A percentile compares a stretch with the other conserved stretches of the same genome.
Conservation (phyloP, 2,113 vertebrate genomes). For the rat (Rattus norvegicus) region DNA sequence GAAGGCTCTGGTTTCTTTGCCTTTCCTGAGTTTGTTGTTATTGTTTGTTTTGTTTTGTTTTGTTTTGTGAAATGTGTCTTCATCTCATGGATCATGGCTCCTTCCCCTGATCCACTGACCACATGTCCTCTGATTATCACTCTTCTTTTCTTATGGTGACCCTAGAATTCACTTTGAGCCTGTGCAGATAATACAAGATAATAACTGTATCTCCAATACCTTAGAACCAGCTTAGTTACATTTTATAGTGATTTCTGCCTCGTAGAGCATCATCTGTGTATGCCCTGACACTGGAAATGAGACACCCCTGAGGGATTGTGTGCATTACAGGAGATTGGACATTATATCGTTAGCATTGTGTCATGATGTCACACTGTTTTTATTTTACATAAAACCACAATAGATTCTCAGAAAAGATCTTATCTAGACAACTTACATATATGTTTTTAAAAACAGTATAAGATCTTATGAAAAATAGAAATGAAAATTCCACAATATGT, state of each 20-base stretch:
- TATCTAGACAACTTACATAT: background rate
- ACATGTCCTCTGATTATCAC: background rate
- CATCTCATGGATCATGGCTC: background rate
- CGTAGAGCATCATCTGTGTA: background rate
- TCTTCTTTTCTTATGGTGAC: background rate
- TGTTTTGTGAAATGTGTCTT: background rate
- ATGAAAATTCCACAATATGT: background rate
- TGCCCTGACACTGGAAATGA: conserved; percentile 29
- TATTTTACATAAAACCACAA: background rate
- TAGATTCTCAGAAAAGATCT: background rate
- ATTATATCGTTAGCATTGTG: background rate
- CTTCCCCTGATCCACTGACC: background rate
- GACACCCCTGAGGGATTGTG: background rate
- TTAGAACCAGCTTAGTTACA: background rate
- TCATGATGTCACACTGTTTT: background rate
- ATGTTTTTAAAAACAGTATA: conserved; percentile 6
- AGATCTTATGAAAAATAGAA: conserved; percentile 32
- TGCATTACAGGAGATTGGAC: background rate
- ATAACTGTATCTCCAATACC: background rate
- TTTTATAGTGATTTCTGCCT: background rate
- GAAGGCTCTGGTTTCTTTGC: background rate
- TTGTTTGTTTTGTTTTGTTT: background rate
- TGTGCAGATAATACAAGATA: background rate
- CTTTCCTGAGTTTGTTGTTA: background rate
- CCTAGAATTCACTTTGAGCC: background rate